phyloP scores from a whole-genome alignment of 1,140 invertebrate genomes.

The Goniozus legneri region DNA sequence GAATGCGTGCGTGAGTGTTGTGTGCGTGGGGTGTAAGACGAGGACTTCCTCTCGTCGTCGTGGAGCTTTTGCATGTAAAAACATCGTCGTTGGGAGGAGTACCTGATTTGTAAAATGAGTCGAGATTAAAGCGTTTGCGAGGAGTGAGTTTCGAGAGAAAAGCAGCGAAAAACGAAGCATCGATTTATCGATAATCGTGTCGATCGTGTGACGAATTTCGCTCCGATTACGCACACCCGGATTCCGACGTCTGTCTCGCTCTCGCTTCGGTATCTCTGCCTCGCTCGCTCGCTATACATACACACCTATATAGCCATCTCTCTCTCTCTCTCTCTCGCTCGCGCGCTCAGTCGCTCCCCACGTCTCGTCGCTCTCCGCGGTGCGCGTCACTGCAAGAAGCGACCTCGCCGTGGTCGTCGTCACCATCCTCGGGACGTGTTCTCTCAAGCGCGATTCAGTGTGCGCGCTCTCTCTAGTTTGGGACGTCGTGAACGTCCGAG shows the following conservation, averaged over 20 bases:
- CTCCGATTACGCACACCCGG: slow-evolving; percentile 1
- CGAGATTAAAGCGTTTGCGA: too few relatives aligned
- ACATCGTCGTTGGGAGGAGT: too few relatives aligned
- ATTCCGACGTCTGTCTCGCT: not conserved
- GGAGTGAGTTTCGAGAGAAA: too few relatives aligned
- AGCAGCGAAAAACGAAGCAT: slow-evolving; percentile 19
- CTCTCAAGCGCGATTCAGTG: not conserved
- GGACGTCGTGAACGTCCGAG: not conserved
- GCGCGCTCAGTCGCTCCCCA: slow-evolving; percentile 2
- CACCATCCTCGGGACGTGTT: not conserved
- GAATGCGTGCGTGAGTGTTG: slow-evolving; percentile 4
- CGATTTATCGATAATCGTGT: slow-evolving; percentile 17
- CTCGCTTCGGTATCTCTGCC: not conserved
- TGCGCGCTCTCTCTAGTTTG: not conserved
- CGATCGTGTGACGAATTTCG: too few relatives aligned
- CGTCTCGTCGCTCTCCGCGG: not conserved
- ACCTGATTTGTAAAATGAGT: too few relatives aligned
- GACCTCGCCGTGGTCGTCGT: slow-evolving; percentile 2
- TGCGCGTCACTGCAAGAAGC: not conserved
- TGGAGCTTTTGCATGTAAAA: too few relatives aligned
- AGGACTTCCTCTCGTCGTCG: slow-evolving; percentile 1
- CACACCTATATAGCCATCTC: not conserved
- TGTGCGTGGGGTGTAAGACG: slow-evolving; percentile 1
- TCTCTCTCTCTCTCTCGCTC: slow-evolving; percentile 6
- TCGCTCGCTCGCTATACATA: not conserved